Conservation (phyloP, 2,888 invertebrate genomes). For the Eristalinus sepulchralis region DNA sequence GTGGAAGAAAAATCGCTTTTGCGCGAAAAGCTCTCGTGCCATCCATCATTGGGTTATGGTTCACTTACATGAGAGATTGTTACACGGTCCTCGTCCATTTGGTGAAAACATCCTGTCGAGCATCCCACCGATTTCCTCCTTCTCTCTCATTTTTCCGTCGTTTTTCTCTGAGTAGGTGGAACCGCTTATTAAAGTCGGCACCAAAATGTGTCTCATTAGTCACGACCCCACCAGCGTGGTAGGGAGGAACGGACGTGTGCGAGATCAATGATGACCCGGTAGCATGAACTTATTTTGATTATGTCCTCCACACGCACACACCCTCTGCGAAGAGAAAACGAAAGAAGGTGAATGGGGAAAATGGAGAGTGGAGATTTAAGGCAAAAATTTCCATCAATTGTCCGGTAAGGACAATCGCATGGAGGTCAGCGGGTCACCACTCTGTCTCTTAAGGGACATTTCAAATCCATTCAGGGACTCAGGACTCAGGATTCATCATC, state of each 20-base stretch:
- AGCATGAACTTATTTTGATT: not conserved
- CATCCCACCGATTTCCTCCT: constrained; percentile 11
- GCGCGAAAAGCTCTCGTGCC: constrained; percentile 61
- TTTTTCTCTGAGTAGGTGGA: not conserved
- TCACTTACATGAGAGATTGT: constrained; percentile 42
- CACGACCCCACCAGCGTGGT: constrained; percentile 6
- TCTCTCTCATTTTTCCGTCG: not conserved
- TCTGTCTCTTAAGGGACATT: constrained; percentile 10
- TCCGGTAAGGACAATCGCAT: not conserved
- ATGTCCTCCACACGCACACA: not conserved
- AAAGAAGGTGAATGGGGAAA: not conserved
- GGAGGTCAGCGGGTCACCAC: constrained; percentile 29
- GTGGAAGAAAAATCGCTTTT: constrained; percentile 57
- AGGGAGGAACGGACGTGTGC: not conserved
- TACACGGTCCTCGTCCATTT: constrained; percentile 11
- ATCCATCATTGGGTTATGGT: constrained; percentile 64
- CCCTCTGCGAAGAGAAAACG: not conserved
- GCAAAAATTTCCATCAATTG: constrained; percentile 4
- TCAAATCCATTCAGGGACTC: not conserved
- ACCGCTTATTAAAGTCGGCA: constrained; percentile 32
- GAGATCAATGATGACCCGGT: not conserved
- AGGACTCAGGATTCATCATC: constrained; percentile 2
- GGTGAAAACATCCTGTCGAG: constrained; percentile 35
- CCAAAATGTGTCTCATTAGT: constrained; percentile 40
- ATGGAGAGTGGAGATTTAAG: not conserved